Base-by-base conservation (phyloP, 1,140 invertebrate species). In the Doryteuthis pealeii region DNA sequence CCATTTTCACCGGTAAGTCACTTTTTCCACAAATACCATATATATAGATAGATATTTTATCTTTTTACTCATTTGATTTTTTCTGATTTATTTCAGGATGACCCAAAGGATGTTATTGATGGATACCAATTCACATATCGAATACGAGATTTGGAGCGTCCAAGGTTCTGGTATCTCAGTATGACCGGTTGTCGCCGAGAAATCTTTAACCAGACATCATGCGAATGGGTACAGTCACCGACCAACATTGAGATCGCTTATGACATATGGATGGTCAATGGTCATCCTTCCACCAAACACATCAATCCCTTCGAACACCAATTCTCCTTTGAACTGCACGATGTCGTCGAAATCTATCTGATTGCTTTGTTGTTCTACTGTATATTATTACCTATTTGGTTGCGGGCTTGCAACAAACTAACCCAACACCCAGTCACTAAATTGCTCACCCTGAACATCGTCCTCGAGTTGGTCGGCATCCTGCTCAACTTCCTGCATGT, bases 111-210 rank as follows among this genome's bases (percentile, higher is more conserved):
- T 91, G 94, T 99, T 0, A 90, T 99, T 1, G 91, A 92, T 80
- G 92, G 91, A 70, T 92, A 94, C 87, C 96, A 99, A 88, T 97
- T 99, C 85, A 98, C 97, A 2, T 98, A 95, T 89, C 93, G 93
- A 70, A 94, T 99, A 76, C 92, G 94, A 83, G 93, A 98, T 87
- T 91, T 93, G 71, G 92, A 92, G 79, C 93, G 96, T 83, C 95
- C 96, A 73, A 93, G 95, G 93, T 98, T 97, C 89, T 98, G 96
- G 96, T 99, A 97, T 88, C 90, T 98, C 58, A 96, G 96, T 76
- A 89, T 98, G 81, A 95, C 97, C 28, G 93, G 96, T 8, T 99
- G 97, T 88, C 94, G 94, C 82, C 91, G 94, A 68, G 92, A 87
- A 74, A 76, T 88, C 12, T 76, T 88, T 12, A 93, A 92, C 14